phyloP scores from a whole-genome alignment of 2,888 invertebrate genomes.

The Aphodius sticticus region DNA sequence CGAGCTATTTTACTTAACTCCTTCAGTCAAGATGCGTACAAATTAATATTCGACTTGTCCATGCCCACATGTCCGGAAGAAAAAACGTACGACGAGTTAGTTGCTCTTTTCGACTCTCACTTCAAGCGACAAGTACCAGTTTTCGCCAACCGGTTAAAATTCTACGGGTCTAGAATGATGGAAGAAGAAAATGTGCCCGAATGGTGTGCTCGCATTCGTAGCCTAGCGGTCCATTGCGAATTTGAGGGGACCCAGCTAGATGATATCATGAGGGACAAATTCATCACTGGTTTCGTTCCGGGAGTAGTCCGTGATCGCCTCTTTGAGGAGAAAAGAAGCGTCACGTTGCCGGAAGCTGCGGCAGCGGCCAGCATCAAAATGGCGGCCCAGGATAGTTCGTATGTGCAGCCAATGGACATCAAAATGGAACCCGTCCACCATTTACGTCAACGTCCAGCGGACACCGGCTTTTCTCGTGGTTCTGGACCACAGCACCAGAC shows the following conservation, averaged over 20 bases:
- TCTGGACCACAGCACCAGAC: neutral
- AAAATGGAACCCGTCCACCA: neutral
- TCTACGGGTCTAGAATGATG: neutral
- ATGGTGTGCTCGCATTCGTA: neutral
- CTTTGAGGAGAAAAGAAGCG: neutral
- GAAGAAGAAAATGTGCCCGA: neutral
- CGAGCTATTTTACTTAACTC: conserved; percentile 10
- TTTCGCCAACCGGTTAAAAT: neutral
- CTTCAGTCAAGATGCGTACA: conserved; percentile 21
- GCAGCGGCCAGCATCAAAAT: neutral
- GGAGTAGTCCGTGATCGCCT: neutral
- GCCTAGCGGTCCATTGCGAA: conserved; percentile 19
- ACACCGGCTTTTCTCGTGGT: neutral
- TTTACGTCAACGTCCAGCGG: neutral
- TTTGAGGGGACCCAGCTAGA: neutral
- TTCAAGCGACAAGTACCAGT: neutral
- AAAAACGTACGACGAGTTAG: neutral
- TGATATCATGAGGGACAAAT: neutral
- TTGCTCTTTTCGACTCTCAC: neutral
- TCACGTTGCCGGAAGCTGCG: neutral
- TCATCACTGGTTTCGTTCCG: conserved; percentile 7
- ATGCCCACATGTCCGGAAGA: conserved; percentile 11
- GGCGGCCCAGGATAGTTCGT: neutral
- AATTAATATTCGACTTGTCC: conserved; percentile 6
- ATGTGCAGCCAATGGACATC: neutral